Conservation (phyloP, 2,797 vertebrate species). For the Todus mexicanus region DNA sequence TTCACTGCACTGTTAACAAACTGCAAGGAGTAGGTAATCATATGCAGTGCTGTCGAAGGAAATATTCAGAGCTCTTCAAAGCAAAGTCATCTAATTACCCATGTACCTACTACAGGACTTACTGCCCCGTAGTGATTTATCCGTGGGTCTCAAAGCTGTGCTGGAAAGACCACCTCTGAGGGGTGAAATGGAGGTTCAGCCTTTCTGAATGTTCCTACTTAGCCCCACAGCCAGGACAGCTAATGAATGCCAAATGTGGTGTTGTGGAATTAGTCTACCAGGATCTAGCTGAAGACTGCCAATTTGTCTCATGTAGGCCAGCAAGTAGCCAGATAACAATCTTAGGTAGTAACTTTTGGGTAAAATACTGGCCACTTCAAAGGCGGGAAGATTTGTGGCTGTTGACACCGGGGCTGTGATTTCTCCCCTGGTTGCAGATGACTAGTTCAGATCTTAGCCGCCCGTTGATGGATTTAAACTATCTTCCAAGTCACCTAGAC, state of each 20-base stretch:
- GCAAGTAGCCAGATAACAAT: slow-evolving; percentile 55
- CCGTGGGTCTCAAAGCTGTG: not conserved
- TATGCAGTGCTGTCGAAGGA: not conserved
- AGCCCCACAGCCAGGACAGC: slow-evolving; percentile 38
- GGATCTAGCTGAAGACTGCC: slow-evolving; percentile 45
- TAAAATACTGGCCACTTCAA: slow-evolving; percentile 58
- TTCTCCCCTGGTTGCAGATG: slow-evolving; percentile 42
- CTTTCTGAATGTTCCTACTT: slow-evolving; percentile 10
- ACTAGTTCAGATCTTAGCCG: slow-evolving; percentile 49
- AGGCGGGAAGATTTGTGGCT: slow-evolving; percentile 47
- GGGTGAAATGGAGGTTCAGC: slow-evolving; percentile 47
- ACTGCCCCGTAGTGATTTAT: slow-evolving; percentile 12
- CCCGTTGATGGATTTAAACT: slow-evolving; percentile 56
- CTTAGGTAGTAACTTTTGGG: slow-evolving; percentile 53
- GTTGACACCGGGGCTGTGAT: slow-evolving; percentile 48
- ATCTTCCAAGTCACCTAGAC: not conserved
- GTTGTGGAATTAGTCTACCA: slow-evolving; percentile 61
- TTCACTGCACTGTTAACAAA: not conserved
- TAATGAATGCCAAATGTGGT: slow-evolving; percentile 69
- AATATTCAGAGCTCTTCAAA: slow-evolving; percentile 1
- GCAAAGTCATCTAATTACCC: slow-evolving; percentile 1
- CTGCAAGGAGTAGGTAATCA: not conserved
- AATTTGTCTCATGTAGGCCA: slow-evolving; percentile 52
- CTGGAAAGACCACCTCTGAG: slow-evolving; percentile 54
- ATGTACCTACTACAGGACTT: not conserved